These are phyloP conservation scores for Caenorhabditis parvicauda DNA, from an alignment of 2,888 invertebrate genomes.

Conservation along the genomic window DNA sequence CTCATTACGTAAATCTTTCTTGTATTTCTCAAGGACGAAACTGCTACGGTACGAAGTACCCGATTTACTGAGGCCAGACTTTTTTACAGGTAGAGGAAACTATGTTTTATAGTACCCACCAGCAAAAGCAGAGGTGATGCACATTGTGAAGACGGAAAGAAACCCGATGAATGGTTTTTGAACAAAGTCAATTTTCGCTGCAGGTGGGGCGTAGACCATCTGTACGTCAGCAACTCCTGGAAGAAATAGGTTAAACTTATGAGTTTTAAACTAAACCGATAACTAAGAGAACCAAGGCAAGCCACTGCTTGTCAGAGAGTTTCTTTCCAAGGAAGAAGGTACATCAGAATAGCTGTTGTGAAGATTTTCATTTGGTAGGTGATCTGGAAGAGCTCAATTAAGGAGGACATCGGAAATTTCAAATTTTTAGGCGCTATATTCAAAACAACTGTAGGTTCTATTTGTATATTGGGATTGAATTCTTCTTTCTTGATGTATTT, in stretches of 20 bases:
- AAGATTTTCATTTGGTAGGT: constrained; percentile 68
- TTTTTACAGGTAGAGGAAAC: background rate
- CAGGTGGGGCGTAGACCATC: constrained; percentile 54
- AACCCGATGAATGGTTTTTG: constrained; percentile 55
- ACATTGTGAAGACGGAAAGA: constrained; percentile 55
- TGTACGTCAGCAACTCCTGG: constrained; percentile 49
- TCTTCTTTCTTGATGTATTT: no score
- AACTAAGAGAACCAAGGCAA: constrained; percentile 65
- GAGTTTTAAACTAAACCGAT: constrained; percentile 52
- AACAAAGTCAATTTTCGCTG: constrained; percentile 29
- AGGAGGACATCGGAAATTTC: background rate
- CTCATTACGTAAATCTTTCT: no score
- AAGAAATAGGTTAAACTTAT: constrained; percentile 2
- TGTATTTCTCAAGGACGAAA: no score
- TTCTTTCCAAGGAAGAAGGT: constrained; percentile 65
- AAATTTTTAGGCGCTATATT: background rate
- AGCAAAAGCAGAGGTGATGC: constrained; percentile 61
- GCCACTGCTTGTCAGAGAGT: constrained; percentile 65
- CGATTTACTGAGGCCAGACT: no score
- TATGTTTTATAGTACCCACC: constrained; percentile 37
- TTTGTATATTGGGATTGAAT: no score
- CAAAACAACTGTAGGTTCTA: no score
- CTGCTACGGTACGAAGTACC: no score
- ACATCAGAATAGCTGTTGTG: constrained; percentile 67
- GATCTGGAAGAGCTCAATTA: constrained; percentile 66